Evolutionary conservation across 2,797 vertebrate species (phyloP).

Genomic region (Anomalospiza imberbis): DNA sequence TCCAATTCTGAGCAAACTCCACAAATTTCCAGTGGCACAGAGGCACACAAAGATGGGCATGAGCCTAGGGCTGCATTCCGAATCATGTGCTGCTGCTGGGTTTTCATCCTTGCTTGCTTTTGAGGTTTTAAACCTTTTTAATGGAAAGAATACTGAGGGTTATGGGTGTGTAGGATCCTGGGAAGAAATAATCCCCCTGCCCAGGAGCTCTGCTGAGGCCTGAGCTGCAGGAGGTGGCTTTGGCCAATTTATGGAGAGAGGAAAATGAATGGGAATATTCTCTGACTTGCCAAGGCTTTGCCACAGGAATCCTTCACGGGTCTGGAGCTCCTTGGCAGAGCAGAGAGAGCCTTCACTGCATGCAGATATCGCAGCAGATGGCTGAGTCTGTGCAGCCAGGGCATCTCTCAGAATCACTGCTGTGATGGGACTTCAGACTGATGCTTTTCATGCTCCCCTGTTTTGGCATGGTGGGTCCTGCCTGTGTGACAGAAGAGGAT

Average conservation of each 20-base stretch:
- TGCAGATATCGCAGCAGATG: neutral
- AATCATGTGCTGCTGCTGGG: neutral
- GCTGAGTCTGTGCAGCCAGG: neutral
- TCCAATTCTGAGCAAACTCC: neutral
- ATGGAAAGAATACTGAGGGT: neutral
- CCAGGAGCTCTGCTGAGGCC: neutral
- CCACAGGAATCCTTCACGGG: neutral
- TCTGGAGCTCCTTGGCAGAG: neutral
- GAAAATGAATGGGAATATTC: constrained; percentile 17
- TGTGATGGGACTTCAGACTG: neutral
- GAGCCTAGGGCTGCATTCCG: neutral
- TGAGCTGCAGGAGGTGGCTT: neutral
- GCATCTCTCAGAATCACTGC: neutral
- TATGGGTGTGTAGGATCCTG: neutral
- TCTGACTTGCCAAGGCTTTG: neutral
- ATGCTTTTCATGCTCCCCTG: neutral
- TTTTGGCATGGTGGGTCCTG: neutral
- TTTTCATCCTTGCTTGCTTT: neutral
- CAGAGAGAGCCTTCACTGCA: neutral
- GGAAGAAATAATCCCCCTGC: neutral
- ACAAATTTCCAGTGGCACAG: neutral
- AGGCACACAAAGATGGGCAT: neutral
- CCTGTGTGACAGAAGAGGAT: neutral
- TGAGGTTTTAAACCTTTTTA: neutral
- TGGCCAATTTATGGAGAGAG: neutral